Evolutionary conservation across 2,113 vertebrate genomes (phyloP), one percentile per base, ranked within the genome.

Genomic region (Brienomyrus brachyistius): DNA sequence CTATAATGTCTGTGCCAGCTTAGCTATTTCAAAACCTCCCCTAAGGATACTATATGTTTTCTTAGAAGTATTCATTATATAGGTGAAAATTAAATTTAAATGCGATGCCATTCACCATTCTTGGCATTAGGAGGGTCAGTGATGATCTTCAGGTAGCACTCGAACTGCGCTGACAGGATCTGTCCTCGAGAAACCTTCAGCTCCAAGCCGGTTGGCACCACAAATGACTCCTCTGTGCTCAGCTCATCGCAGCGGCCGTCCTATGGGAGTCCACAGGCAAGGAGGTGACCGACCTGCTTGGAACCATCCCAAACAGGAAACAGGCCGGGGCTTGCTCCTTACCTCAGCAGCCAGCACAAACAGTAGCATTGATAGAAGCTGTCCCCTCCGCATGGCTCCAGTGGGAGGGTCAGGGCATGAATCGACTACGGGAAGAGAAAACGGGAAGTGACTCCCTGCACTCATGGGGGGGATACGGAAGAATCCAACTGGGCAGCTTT

Each of bases 91-190:
- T 17, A 19, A 77, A 40, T 40, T 5, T 40, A 77, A 77, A 35
- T 40, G 31, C 31, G 35, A 17, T 19, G 70, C 40, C 82, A 87
- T 77, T 88, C 90, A 96, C 95, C 95, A 91, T 91, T 86, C 6
- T 95, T 93, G 1, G 19, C 47, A 27, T 4, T 90, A 9, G 92
- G 93, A 0, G 95, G 94, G 45, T 96, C 96, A 0, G 56, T 87
- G 89, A 96, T 94, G 80, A 97, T 96, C 93, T 94, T 96, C 89
- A 96, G 90, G 93, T 96, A 97, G 89, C 96, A 97, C 92, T 97
- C 95, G 84, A 94, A 97, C 94, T 97, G 96, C 13, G 96, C 95
- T 0, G 95, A 92, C 86, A 96, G 90, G 89, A 97, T 96, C 90
- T 95, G 93, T 1, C 9, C 56, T 10, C 87, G 70, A 1, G 95